These are phyloP conservation scores for Brachionus angularis DNA, from an alignment of 1,140 invertebrate species.

Conservation along the genomic window DNA sequence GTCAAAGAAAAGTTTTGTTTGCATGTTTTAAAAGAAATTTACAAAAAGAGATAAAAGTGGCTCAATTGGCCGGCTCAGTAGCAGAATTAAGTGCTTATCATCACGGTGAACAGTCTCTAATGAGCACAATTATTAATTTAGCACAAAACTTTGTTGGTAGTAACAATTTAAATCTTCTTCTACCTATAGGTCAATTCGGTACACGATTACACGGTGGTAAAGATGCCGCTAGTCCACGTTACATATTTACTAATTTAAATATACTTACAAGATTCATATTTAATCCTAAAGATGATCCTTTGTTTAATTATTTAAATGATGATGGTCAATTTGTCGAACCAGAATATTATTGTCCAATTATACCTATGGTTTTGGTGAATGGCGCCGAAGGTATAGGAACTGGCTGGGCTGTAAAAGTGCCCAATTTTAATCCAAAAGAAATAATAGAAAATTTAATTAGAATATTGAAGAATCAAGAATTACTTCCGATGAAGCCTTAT, in stretches of 20 bases:
- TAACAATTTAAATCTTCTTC: slow-evolving; percentile 93
- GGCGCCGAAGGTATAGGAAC: slow-evolving; percentile 97
- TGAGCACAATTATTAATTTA: slow-evolving; percentile 91
- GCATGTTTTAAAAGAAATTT: slow-evolving; percentile 95
- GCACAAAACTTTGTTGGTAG: slow-evolving; percentile 97
- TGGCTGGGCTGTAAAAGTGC: slow-evolving; percentile 96
- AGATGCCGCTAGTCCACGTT: slow-evolving; percentile 92
- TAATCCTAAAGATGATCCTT: slow-evolving; percentile 78
- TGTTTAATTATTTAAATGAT: slow-evolving; percentile 82
- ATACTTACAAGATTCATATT: slow-evolving; percentile 79
- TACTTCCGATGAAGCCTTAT: slow-evolving; percentile 69
- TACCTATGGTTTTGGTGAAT: slow-evolving; percentile 94
- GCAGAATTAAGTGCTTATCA: slow-evolving; percentile 96
- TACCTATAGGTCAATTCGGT: slow-evolving; percentile 95
- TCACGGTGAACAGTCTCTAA: slow-evolving; percentile 90
- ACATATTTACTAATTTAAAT: slow-evolving; percentile 88
- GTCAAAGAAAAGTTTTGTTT: slow-evolving; percentile 88
- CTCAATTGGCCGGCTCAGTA: slow-evolving; percentile 92
- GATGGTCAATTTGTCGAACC: slow-evolving; percentile 87
- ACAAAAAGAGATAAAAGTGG: slow-evolving; percentile 93
- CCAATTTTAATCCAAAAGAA: slow-evolving; percentile 89
- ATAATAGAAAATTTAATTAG: slow-evolving; percentile 77
- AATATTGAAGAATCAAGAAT: slow-evolving; percentile 77
- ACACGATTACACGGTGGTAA: slow-evolving; percentile 80
- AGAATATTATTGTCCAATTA: slow-evolving; percentile 84